Percentiles rank a stretch among this genome's conserved stretches.
Evolutionary conservation across 2,797 vertebrate genomes (phyloP).

Genomic region (Pipistrellus nathusii): DNA sequence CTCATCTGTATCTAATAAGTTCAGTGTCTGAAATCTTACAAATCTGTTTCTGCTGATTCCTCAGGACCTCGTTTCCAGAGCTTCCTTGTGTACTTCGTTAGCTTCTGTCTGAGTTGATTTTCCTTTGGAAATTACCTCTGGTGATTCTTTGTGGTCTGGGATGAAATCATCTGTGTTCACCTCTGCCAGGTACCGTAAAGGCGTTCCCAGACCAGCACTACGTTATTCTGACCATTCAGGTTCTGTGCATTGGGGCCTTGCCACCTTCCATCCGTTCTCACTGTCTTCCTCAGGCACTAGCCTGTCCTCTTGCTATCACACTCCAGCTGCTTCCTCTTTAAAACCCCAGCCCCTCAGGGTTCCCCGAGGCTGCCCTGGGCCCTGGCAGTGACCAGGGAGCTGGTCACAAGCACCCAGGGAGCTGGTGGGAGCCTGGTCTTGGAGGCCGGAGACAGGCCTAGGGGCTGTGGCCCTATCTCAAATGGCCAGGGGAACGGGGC

Average conservation of each 20-base stretch:
- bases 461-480: rapidly evolving
- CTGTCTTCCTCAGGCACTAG: not conserved
- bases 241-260: not conserved
- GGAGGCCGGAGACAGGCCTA: not conserved
- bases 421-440: not conserved
- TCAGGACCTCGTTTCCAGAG: not conserved
- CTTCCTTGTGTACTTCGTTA: not conserved
- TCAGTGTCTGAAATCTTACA: not conserved
- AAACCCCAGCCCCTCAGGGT: not conserved
- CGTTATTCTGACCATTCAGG: not conserved
- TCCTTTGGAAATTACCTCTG: constrained; percentile 14
- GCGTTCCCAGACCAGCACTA: not conserved
- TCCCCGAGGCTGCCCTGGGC: not conserved
- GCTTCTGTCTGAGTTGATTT: not conserved
- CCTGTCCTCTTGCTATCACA: not conserved
- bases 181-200: not conserved
- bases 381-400: not conserved
- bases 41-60: not conserved
- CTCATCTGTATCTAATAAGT: not conserved
- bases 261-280: not conserved
- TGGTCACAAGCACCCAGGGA: not conserved
- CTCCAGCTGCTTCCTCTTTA: not conserved
- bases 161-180: not conserved
- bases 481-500: not conserved
- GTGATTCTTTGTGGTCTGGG: constrained; percentile 5